Evolutionary conservation across 2,113 vertebrate species (phyloP).

Genomic region (Lagopus muta): DNA sequence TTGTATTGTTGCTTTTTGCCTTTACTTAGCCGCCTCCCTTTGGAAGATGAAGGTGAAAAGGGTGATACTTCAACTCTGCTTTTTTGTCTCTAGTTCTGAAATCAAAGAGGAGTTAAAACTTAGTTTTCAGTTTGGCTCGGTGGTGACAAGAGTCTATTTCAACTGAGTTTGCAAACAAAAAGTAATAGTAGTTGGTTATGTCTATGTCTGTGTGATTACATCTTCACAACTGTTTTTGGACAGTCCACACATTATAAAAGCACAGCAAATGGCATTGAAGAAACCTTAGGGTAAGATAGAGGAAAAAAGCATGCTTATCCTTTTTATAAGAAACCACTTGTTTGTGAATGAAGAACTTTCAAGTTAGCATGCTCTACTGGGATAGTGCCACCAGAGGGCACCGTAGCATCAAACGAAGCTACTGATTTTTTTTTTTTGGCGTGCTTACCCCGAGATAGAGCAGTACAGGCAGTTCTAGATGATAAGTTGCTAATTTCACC

Average conservation of each 20-base stretch:
- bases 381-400: slow-evolving; percentile 21
- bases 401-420: neutral
- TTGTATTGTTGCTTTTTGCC: neutral
- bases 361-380: neutral
- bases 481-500: neutral
- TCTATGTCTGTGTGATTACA: neutral
- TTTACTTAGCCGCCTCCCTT: neutral
- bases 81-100: neutral
- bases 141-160: neutral
- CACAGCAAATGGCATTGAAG: accelerated
- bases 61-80: neutral
- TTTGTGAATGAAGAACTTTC: neutral
- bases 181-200: neutral
- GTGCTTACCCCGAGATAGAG: neutral
- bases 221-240: neutral
- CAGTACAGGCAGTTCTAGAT: neutral
- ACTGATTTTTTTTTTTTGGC: neutral
- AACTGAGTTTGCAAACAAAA: neutral
- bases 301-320: neutral
- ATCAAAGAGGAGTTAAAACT: neutral
- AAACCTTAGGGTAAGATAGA: neutral
- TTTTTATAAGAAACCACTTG: neutral
- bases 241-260: neutral
- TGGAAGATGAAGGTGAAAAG: neutral
- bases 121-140: neutral